phyloP scores from a whole-genome alignment of 92 coral and sea anemone species.

The Parazoanthus darwini region DNA sequence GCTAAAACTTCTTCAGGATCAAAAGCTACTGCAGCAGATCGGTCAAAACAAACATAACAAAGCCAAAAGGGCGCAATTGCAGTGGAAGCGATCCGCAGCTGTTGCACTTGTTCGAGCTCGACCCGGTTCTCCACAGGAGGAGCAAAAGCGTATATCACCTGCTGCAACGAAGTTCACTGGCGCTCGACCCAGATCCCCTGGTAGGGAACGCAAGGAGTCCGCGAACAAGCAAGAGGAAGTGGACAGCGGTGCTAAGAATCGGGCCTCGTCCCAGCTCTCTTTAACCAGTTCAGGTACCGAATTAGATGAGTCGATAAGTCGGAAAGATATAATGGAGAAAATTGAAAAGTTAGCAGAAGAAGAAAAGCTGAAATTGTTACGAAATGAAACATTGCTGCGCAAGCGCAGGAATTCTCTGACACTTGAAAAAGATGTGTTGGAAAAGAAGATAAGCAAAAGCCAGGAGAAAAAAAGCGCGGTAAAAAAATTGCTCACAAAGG shows the following conservation, averaged over 20 bases:
- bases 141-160: background rate
- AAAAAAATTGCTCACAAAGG: conserved; percentile 79
- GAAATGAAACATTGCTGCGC: conserved; percentile 81
- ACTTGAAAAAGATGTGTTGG: conserved; percentile 79
- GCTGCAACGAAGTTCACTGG: background rate
- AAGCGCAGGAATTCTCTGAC: conserved; percentile 91
- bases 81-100: conserved; percentile 89
- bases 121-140: conserved; percentile 59
- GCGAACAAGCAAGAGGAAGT: conserved; percentile 8
- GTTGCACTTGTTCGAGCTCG: conserved; percentile 70
- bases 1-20: conserved; percentile 84
- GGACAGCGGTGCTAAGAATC: conserved; percentile 25
- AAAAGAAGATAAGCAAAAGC: conserved; percentile 72
- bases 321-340: conserved; percentile 71
- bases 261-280: conserved; percentile 20
- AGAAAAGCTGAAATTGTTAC: conserved; percentile 74
- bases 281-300: conserved; percentile 34
- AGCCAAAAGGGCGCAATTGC: conserved; percentile 72
- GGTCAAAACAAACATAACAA: conserved; percentile 66
- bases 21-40: conserved; percentile 76
- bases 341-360: conserved; percentile 84
- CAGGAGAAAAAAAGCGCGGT: conserved; percentile 77
- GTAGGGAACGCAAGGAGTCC: conserved; percentile 16
- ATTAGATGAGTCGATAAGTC: conserved; percentile 38
- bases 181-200: conserved; percentile 1